Conservation (phyloP, 35 echinoderm and acorn worm species). For the Heliocidaris erythrogramma region DNA sequence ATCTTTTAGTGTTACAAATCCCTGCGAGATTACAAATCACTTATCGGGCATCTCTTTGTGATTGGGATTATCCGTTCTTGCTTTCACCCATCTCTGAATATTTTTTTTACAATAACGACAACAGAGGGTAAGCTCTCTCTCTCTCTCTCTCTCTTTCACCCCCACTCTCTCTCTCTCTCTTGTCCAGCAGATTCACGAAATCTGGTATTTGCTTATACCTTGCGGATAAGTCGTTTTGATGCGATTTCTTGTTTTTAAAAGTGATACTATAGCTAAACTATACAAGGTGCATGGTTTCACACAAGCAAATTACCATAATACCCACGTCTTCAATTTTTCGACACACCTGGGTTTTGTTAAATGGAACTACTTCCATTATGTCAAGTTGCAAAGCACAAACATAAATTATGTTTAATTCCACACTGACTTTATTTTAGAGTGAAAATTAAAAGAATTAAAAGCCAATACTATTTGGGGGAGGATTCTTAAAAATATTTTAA, state of each 20-base stretch:
- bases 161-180: background rate
- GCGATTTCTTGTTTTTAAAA: background rate
- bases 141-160: background rate
- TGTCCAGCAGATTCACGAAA: background rate
- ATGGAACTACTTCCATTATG: no score
- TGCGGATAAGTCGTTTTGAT: background rate
- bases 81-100: background rate
- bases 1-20: background rate
- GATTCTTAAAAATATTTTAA: no score
- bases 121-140: background rate
- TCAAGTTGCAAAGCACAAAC: no score
- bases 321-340: no score
- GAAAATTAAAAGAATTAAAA: no score
- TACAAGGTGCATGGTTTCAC: background rate
- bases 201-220: background rate
- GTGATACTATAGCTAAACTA: background rate
- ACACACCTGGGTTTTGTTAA: no score
- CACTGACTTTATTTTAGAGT: no score
- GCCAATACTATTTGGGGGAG: no score
- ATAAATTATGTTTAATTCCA: no score
- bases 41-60: background rate
- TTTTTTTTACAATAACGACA: background rate
- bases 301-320: background rate
- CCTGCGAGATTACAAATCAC: background rate
- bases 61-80: background rate